Evolutionary conservation across 2,888 invertebrate genomes (phyloP).

Genomic region (Dicyrtomina minuta): DNA sequence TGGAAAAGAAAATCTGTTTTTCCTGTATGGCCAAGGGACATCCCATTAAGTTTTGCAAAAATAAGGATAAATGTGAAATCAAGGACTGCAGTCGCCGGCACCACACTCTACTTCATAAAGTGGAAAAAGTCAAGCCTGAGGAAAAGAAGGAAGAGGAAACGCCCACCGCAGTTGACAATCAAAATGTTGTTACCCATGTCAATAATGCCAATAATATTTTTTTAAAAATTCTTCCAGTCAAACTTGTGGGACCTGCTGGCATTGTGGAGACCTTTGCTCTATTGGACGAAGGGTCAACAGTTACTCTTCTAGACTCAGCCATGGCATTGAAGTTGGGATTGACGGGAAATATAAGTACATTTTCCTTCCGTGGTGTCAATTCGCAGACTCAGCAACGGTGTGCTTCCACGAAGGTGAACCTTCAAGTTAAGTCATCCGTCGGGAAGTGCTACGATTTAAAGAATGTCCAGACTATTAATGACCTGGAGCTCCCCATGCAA

Average conservation of each 20-base stretch:
- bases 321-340: slow-evolving; percentile 20
- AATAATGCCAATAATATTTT: background rate
- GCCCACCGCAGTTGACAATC: no score
- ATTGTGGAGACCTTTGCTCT: slow-evolving; percentile 25
- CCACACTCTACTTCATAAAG: slow-evolving; percentile 21
- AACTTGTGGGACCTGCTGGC: background rate
- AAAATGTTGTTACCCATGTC: no score
- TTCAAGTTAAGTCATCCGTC: background rate
- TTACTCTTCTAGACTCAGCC: slow-evolving; percentile 13
- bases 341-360: no score
- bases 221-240: slow-evolving; percentile 22
- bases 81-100: slow-evolving; percentile 9
- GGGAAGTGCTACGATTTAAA: background rate
- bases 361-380: no score
- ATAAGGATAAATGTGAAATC: slow-evolving; percentile 1
- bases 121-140: no score
- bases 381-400: no score
- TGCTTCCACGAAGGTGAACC: background rate
- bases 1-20: slow-evolving; percentile 11
- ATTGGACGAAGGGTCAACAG: slow-evolving; percentile 26
- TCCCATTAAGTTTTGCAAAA: background rate
- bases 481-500: slow-evolving; percentile 22
- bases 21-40: slow-evolving; percentile 9
- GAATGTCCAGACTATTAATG: slow-evolving; percentile 5
- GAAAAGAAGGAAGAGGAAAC: no score